Conservation (phyloP, 2,888 invertebrate genomes). For the Drosophila mayaguana region DNA sequence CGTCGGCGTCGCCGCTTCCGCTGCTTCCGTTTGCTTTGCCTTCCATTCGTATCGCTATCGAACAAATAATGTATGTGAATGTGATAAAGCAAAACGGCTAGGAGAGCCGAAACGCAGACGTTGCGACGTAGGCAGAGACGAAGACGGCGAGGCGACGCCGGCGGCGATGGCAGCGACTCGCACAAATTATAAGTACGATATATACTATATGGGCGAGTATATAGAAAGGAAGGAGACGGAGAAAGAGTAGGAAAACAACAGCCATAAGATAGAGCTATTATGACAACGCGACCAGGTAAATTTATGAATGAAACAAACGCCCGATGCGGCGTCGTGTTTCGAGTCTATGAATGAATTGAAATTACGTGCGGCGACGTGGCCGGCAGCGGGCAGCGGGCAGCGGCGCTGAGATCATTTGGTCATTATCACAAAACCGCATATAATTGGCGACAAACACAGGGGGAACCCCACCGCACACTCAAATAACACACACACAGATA, state of each 20-base stretch:
- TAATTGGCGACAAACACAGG: slow-evolving; percentile 78
- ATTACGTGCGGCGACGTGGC: slow-evolving; percentile 70
- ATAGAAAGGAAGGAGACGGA: slow-evolving; percentile 35
- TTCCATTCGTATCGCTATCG: slow-evolving; percentile 56
- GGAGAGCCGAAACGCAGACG: slow-evolving; percentile 21
- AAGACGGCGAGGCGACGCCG: neutral
- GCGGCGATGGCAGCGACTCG: slow-evolving; percentile 11
- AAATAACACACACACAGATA: neutral
- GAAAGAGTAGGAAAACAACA: slow-evolving; percentile 36
- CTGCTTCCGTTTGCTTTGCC: slow-evolving; percentile 77
- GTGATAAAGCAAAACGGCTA: slow-evolving; percentile 53
- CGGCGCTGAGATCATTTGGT: slow-evolving; percentile 74
- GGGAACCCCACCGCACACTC: slow-evolving; percentile 23
- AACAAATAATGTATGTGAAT: slow-evolving; percentile 53
- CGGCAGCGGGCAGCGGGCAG: slow-evolving; percentile 20
- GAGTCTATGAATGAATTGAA: slow-evolving; percentile 79
- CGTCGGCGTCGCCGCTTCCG: slow-evolving; percentile 73
- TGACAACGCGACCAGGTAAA: slow-evolving; percentile 76
- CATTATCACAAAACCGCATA: slow-evolving; percentile 81
- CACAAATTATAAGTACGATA: slow-evolving; percentile 35
- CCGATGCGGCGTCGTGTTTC: slow-evolving; percentile 40
- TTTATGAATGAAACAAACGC: slow-evolving; percentile 73
- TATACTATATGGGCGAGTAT: slow-evolving; percentile 21
- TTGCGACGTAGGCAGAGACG: neutral
- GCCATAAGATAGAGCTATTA: slow-evolving; percentile 74